Base-by-base conservation (phyloP, 1,140 invertebrate species). In the Drosophila orena region DNA sequence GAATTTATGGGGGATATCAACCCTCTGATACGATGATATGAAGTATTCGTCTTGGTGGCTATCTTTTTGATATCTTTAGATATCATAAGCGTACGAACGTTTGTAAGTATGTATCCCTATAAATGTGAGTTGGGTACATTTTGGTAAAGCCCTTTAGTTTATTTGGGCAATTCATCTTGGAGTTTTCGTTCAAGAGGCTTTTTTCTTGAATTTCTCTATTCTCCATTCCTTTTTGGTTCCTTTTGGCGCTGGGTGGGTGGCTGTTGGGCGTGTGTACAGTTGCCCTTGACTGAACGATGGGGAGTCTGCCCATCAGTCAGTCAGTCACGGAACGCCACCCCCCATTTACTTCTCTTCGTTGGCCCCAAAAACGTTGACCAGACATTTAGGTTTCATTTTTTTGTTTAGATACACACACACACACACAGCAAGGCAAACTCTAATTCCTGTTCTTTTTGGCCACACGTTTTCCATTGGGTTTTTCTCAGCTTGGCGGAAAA, bases 361-460 rank as follows among this genome's bases (percentile, higher is more conserved):
- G 49, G 57, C 35, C 43, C 40, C 54, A 62, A 62, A 69, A 69
- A 66, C 68, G 42, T 56, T 72, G 69, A 43, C 57, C 61, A 81
- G 61, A 81, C 73, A 64, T 61, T 81, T 77, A 27, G 78, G 65
- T 73, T 78, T 43, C 65, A 47, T 40, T 61, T 65, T 34, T 30
- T 30, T 30, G 8, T 52, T 61, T 22, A 34, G 59, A 57, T 57
- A 57, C 22, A 55, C 52, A 60, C 49, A 30, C 30, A 30, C 53
- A 24, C 24, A 17, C 17, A 17, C 17, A n/a, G n/a, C 7, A 27
- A 20, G 11, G n/a, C 10, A 43, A 14, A 43, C 54, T 42, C 30
- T 14, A 37, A 57, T 66, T 34, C 27, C 27, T 49, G 4, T 30
- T 34, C 72, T 40, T 55, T 55, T 22, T 27, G 47, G 24, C n/a